Percentiles rank a stretch among this genome's conserved stretches.
Evolutionary conservation across 1,140 invertebrate genomes (phyloP).

Genomic region (Tenebrio molitor): DNA sequence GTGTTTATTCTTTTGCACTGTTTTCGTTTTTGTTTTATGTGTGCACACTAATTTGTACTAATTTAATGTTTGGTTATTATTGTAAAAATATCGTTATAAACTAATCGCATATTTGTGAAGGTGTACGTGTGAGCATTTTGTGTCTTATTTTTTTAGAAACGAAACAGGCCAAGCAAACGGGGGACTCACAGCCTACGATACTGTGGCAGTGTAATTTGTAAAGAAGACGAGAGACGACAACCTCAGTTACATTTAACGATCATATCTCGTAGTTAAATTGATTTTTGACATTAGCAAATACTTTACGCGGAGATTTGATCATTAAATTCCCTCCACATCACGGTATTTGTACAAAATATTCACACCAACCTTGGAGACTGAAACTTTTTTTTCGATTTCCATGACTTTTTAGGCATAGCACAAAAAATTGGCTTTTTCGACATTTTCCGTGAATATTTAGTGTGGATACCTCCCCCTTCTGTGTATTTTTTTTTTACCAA

Average conservation of each 20-base stretch:
- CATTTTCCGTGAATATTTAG: conserved; percentile 52
- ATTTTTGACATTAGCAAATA: conserved; percentile 5
- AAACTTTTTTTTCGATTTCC: conserved; percentile 45
- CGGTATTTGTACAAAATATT: conserved; percentile 49
- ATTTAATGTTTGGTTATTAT: conserved; percentile 41
- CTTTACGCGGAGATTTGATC: conserved; percentile 24
- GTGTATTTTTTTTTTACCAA: conserved; percentile 48
- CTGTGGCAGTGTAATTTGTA: conserved; percentile 97
- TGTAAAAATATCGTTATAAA: not conserved
- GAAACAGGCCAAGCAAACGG: conserved; percentile 82
- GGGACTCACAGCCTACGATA: conserved; percentile 96
- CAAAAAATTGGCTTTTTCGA: conserved; percentile 32
- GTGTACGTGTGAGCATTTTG: conserved; percentile 23
- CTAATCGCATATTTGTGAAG: not conserved
- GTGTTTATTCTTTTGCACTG: conserved; percentile 44
- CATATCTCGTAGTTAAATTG: conserved; percentile 35
- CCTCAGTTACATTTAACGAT: conserved; percentile 21
- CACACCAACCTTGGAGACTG: conserved; percentile 52
- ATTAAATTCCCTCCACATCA: conserved; percentile 31
- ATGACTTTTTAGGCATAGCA: not conserved
- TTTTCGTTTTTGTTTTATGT: conserved; percentile 49
- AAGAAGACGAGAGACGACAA: conserved; percentile 60
- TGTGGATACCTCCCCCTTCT: conserved; percentile 40
- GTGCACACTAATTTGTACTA: conserved; percentile 48
- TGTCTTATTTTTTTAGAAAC: conserved; percentile 78